Conservation (phyloP, 2,797 vertebrate genomes). For the Clarias laeviceps region DNA sequence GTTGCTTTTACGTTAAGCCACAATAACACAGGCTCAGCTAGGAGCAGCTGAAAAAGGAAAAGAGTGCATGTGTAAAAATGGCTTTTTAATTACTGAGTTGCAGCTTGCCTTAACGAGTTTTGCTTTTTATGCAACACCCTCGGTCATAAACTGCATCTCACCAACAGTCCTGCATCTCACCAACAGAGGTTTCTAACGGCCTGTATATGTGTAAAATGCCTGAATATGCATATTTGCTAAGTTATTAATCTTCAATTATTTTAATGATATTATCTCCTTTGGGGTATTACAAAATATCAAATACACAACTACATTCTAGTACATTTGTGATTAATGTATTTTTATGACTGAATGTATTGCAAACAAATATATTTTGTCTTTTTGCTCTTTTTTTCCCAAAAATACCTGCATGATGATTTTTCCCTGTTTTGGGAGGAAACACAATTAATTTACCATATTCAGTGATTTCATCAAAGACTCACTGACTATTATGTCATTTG, state of each 20-base stretch:
- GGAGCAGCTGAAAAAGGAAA: conserved; percentile 56
- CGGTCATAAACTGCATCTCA: conserved; percentile 35
- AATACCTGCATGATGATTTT: conserved; percentile 73
- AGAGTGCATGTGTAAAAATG: conserved; percentile 74
- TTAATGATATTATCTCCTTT: not conserved
- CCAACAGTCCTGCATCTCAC: conserved; percentile 16
- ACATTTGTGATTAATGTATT: conserved; percentile 14
- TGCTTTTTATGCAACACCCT: conserved; percentile 52
- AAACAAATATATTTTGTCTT: conserved; percentile 33
- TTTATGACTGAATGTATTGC: conserved; percentile 58
- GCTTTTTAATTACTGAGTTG: conserved; percentile 71
- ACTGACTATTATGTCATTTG: conserved; percentile 46
- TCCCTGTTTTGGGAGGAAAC: conserved; percentile 56
- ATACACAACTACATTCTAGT: not conserved
- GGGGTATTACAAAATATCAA: not conserved
- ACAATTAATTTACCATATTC: conserved; percentile 20
- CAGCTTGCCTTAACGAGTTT: conserved; percentile 60
- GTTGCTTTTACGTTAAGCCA: conserved; percentile 52
- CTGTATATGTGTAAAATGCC: not conserved
- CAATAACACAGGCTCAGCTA: conserved; percentile 53
- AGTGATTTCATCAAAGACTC: conserved; percentile 28
- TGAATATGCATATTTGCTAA: conserved; percentile 13
- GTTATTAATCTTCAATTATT: not conserved
- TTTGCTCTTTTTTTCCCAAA: not conserved
- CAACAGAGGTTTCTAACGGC: not conserved